A percentile compares a stretch with the other conserved stretches of the same genome.
phyloP scores from a whole-genome alignment of 1,140 invertebrate species.

The Caenorhabditis tropicalis region DNA sequence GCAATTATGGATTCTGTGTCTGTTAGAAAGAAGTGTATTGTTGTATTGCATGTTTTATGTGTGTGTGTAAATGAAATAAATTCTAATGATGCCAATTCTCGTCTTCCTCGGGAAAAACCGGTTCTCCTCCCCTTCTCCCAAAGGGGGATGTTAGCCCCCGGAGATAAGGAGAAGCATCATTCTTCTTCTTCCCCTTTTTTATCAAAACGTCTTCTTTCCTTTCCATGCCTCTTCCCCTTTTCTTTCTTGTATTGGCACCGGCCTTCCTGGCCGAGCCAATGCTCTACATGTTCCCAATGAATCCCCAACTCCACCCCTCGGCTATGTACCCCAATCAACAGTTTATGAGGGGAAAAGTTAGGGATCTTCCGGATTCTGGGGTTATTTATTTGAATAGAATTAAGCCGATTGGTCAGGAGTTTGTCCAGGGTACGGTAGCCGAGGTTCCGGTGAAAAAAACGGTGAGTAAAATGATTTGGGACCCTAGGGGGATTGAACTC shows the following conservation, averaged over 20 bases:
- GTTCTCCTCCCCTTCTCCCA: no score
- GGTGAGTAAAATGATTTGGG: neutral
- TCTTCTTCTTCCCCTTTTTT: neutral
- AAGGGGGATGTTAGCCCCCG: no score
- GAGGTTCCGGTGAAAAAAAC: neutral
- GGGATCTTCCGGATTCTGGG: neutral
- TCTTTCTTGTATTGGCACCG: neutral
- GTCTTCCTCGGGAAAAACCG: no score
- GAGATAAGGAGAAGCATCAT: no score
- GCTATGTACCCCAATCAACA: constrained; percentile 25
- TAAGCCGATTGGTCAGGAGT: neutral
- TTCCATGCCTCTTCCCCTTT: neutral
- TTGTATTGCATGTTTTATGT: neutral
- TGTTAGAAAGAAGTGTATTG: neutral
- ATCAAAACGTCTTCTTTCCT: neutral
- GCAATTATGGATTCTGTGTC: constrained; percentile 36
- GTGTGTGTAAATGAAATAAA: neutral
- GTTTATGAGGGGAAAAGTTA: constrained; percentile 10
- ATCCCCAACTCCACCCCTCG: neutral
- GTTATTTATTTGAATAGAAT: constrained; percentile 31
- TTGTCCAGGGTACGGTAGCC: neutral
- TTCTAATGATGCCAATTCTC: neutral
- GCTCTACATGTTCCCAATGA: constrained; percentile 23
- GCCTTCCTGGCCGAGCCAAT: neutral
- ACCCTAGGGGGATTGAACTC: neutral